phyloP scores from a whole-genome alignment of 2,113 vertebrate genomes.

The Oceanodroma tethys region DNA sequence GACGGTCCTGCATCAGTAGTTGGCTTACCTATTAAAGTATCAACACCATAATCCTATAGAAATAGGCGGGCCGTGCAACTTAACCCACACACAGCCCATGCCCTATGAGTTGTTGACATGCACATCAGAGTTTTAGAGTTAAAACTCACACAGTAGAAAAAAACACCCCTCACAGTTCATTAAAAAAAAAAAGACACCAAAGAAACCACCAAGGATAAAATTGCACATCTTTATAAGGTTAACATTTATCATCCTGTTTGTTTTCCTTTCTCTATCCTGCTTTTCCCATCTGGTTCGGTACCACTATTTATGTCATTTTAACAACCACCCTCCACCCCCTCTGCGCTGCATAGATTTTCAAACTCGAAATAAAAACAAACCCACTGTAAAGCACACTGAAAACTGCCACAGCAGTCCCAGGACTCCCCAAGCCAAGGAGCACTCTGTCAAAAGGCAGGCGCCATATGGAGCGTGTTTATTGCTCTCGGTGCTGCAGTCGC shows the following conservation, averaged over 20 bases:
- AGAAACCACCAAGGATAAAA: background rate
- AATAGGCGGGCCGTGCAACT: background rate
- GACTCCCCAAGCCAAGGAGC: background rate
- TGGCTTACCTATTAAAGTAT: background rate
- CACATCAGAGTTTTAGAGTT: background rate
- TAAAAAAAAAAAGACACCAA: background rate
- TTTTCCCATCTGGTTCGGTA: background rate
- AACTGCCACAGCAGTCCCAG: background rate
- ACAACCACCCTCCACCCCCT: background rate
- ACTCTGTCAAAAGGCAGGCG: background rate
- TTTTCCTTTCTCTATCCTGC: background rate
- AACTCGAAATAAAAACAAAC: background rate
- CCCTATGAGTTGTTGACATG: background rate
- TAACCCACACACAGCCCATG: background rate
- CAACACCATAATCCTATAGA: background rate
- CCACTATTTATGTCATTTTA: background rate
- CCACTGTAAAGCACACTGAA: background rate
- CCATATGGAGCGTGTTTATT: background rate
- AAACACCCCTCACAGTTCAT: background rate
- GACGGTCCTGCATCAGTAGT: background rate
- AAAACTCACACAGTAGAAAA: background rate
- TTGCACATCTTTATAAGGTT: background rate
- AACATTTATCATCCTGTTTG: background rate
- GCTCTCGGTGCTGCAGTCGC: background rate
- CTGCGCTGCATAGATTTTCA: background rate